Conservation (phyloP, 2,113 vertebrate species). For the Odobenus rosmarus region DNA sequence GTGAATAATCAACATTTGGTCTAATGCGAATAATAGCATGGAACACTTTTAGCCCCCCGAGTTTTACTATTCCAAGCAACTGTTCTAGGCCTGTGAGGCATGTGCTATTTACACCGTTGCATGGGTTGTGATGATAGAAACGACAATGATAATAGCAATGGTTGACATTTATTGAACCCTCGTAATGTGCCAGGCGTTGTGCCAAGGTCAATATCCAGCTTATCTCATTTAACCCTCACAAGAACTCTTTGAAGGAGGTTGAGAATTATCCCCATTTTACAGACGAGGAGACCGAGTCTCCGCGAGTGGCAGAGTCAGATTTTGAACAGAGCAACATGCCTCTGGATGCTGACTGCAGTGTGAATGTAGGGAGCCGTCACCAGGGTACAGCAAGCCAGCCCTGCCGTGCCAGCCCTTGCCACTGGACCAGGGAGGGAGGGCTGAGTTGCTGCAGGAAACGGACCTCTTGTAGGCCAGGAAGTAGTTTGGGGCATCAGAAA, state of each 20-base stretch:
- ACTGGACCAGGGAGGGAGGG: not conserved
- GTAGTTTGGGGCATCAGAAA: not conserved
- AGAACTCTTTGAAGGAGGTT: not conserved
- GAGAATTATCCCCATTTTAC: not conserved
- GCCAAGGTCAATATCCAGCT: not conserved
- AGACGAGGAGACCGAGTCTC: not conserved
- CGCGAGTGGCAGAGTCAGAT: not conserved
- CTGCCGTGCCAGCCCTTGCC: not conserved
- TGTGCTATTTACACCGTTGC: not conserved
- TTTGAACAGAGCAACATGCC: not conserved
- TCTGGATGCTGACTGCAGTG: not conserved
- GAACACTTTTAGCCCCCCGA: slow-evolving; percentile 49
- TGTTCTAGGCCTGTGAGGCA: not conserved
- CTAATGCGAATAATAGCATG: slow-evolving; percentile 48
- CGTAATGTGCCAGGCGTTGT: not conserved
- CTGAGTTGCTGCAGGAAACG: not conserved
- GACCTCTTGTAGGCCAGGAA: slow-evolving; percentile 31
- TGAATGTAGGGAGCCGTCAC: not conserved
- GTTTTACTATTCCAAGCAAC: slow-evolving; percentile 54
- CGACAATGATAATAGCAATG: not conserved
- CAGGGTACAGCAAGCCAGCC: not conserved
- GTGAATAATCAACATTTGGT: slow-evolving; percentile 64
- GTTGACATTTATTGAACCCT: not conserved
- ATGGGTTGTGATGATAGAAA: not conserved
- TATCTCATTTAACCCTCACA: not conserved